Evolutionary conservation across 2,113 vertebrate species (phyloP).

Genomic region (Cololabis saira): DNA sequence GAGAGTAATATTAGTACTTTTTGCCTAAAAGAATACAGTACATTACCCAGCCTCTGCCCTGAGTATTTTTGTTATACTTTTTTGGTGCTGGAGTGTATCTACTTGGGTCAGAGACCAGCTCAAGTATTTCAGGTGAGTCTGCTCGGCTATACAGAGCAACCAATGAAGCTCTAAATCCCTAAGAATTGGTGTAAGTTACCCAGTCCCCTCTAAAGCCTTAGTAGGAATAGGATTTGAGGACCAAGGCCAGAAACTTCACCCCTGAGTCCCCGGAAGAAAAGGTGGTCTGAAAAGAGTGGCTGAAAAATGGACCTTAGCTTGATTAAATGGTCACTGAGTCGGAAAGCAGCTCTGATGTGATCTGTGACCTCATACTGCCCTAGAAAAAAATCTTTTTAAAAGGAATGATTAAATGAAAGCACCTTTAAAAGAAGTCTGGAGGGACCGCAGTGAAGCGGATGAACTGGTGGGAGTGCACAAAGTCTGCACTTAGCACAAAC

Average conservation of each 20-base stretch:
- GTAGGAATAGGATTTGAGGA: slow-evolving; percentile 77
- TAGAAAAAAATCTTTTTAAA: slow-evolving; percentile 75
- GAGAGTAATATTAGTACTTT: too few species aligned
- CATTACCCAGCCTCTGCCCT: slow-evolving; percentile 1
- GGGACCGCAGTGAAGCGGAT: slow-evolving; percentile 63
- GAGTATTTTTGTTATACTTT: slow-evolving; percentile 32
- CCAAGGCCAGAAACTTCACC: slow-evolving; percentile 83
- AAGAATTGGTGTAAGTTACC: slow-evolving; percentile 77
- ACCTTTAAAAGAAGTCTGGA: slow-evolving; percentile 81
- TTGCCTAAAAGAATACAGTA: neutral
- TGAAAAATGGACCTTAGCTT: slow-evolving; percentile 86
- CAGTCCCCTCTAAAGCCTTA: slow-evolving; percentile 72
- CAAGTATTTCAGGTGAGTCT: slow-evolving; percentile 58
- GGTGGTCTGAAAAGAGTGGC: slow-evolving; percentile 77
- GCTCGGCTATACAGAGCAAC: slow-evolving; percentile 56
- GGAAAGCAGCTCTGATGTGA: slow-evolving; percentile 89
- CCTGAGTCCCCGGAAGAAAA: slow-evolving; percentile 84
- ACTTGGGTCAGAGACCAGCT: slow-evolving; percentile 33
- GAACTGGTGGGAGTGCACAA: slow-evolving; percentile 64
- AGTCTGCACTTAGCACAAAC: slow-evolving; percentile 73
- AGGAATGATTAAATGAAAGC: slow-evolving; percentile 87
- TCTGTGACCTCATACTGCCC: slow-evolving; percentile 83
- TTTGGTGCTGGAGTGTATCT: slow-evolving; percentile 25
- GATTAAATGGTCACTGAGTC: slow-evolving; percentile 92
- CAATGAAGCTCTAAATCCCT: slow-evolving; percentile 73